phyloP scores from a whole-genome alignment of 2,113 vertebrate species.

The Hemichromis elongatus region DNA sequence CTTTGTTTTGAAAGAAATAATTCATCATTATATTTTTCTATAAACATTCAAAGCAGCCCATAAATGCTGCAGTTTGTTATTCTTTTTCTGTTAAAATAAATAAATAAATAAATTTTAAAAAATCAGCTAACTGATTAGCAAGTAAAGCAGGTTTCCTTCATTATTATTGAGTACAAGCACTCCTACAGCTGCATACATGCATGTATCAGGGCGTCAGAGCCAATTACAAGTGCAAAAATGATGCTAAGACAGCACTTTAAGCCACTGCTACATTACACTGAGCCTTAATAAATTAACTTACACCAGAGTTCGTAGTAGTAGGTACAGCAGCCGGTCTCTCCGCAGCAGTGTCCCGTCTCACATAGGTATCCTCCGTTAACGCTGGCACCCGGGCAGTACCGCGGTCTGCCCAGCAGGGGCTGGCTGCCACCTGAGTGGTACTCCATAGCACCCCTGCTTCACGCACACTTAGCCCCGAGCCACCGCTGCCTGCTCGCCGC shows the following conservation, averaged over 20 bases:
- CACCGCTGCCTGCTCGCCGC: slow-evolving; percentile 16
- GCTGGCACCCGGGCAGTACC: slow-evolving; percentile 83
- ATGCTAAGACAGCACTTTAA: neutral
- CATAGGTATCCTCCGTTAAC: slow-evolving; percentile 88
- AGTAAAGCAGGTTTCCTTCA: neutral
- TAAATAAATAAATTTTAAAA: neutral
- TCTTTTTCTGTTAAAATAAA: neutral
- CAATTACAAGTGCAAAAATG: neutral
- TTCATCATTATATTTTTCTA: neutral
- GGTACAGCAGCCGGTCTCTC: slow-evolving; percentile 92
- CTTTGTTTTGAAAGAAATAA: neutral
- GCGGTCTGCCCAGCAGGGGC: slow-evolving; percentile 76
- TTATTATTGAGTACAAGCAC: neutral
- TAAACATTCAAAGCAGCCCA: neutral
- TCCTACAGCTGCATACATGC: neutral
- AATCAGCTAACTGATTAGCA: neutral
- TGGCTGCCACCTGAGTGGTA: slow-evolving; percentile 77
- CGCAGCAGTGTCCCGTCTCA: slow-evolving; percentile 94
- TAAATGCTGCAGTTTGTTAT: neutral
- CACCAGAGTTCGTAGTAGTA: slow-evolving; percentile 98
- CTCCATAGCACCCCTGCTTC: slow-evolving; percentile 72
- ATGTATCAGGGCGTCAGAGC: neutral
- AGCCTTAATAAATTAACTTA: slow-evolving; percentile 63
- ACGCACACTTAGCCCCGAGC: slow-evolving; percentile 17
- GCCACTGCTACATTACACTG: neutral